Percentiles rank a stretch among this genome's conserved stretches.
These are phyloP conservation scores for Procavia capensis DNA, from an alignment of 2,113 vertebrate genomes.

Conservation along the genomic window DNA sequence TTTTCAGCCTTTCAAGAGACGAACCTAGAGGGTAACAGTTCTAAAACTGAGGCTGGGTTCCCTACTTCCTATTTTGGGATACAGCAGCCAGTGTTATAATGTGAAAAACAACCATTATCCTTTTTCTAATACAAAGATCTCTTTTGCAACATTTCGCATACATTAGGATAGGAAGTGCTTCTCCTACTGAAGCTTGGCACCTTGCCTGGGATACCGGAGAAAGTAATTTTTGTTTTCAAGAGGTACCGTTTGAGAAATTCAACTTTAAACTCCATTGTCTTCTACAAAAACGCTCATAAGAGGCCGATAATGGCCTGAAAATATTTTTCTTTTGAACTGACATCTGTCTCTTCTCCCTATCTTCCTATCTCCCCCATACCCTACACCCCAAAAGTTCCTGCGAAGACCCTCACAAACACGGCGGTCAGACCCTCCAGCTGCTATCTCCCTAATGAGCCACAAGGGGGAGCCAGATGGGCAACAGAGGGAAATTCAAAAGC, in stretches of 20 bases:
- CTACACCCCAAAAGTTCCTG: not conserved
- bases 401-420: not conserved
- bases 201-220: not conserved
- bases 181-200: not conserved
- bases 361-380: not conserved
- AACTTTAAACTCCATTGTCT: not conserved
- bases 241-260: not conserved
- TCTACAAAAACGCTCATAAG: not conserved
- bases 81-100: not conserved
- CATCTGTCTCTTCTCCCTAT: not conserved
- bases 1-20: not conserved
- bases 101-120: not conserved
- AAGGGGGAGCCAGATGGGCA: not conserved
- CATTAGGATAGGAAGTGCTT: not conserved
- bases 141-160: not conserved
- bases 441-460: fast-evolving
- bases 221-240: not conserved
- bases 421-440: not conserved
- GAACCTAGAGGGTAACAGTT: not conserved
- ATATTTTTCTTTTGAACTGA: not conserved
- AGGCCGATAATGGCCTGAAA: not conserved
- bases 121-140: not conserved
- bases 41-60: not conserved
- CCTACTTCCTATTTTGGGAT: fast-evolving
- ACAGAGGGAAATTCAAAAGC: constrained; percentile 17